Conservation (phyloP, 2,113 vertebrate genomes). For the Tetrao urogallus region DNA sequence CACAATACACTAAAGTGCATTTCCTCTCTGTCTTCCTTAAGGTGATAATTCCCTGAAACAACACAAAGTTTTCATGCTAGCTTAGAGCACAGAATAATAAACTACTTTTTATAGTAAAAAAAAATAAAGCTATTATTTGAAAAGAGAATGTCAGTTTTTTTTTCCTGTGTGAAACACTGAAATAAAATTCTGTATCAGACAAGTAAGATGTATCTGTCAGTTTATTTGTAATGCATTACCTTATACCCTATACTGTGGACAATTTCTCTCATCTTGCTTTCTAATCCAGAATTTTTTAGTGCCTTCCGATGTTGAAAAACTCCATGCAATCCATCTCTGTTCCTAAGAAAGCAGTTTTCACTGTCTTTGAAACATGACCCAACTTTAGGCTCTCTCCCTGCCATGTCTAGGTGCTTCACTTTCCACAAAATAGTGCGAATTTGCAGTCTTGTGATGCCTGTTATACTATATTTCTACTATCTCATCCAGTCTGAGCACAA, state of each 20-base stretch:
- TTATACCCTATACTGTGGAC: not conserved
- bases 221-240: not conserved
- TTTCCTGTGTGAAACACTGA: not conserved
- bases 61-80: accelerated
- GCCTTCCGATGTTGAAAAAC: not conserved
- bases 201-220: not conserved
- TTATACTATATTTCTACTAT: not conserved
- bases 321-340: not conserved
- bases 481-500: not conserved
- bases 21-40: not conserved
- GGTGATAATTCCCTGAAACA: not conserved
- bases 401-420: not conserved
- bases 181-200: not conserved
- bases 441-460: not conserved
- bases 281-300: not conserved
- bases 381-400: not conserved
- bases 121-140: not conserved
- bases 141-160: not conserved
- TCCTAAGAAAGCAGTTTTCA: not conserved
- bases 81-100: not conserved
- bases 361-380: not conserved
- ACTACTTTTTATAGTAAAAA: not conserved
- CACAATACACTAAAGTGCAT: not conserved
- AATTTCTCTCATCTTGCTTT: not conserved
- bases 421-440: not conserved